Evolutionary conservation across 2,888 invertebrate species (phyloP).

Genomic region (Brachypalpus laphriformis): DNA sequence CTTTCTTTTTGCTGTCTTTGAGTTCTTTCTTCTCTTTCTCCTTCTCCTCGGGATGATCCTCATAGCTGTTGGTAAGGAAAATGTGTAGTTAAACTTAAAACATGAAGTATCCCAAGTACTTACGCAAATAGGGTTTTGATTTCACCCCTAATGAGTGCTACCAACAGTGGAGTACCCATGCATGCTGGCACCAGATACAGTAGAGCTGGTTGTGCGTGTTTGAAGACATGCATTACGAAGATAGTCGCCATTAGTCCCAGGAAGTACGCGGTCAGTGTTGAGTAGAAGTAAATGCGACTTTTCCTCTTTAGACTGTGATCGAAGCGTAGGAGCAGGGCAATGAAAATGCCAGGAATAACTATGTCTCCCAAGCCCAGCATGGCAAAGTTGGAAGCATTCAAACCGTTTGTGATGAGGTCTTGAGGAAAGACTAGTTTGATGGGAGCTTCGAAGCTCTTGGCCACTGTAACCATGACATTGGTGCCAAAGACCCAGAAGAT

Average conservation of each 20-base stretch:
- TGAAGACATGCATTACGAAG: slow-evolving; percentile 98
- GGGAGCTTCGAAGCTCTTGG: slow-evolving; percentile 99
- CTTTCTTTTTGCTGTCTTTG: slow-evolving; percentile 81
- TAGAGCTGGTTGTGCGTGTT: slow-evolving; percentile 98
- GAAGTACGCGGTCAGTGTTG: slow-evolving; percentile 96
- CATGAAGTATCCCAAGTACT: slow-evolving; percentile 82
- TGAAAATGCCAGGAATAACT: slow-evolving; percentile 99
- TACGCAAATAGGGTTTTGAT: slow-evolving; percentile 94
- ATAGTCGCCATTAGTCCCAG: slow-evolving; percentile 96
- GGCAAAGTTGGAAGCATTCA: slow-evolving; percentile 96
- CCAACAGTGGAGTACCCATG: slow-evolving; percentile 93
- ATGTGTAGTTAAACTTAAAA: neutral
- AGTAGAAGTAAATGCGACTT: slow-evolving; percentile 93
- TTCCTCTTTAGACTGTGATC: slow-evolving; percentile 94
- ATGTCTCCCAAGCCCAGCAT: slow-evolving; percentile 99
- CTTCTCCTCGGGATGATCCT: slow-evolving; percentile 86
- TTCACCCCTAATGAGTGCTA: slow-evolving; percentile 95
- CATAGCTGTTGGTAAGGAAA: slow-evolving; percentile 84
- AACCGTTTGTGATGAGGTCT: slow-evolving; percentile 96
- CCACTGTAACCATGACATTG: slow-evolving; percentile 99
- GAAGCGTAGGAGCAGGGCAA: slow-evolving; percentile 97
- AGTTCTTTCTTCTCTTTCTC: slow-evolving; percentile 82
- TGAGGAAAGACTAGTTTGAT: slow-evolving; percentile 99
- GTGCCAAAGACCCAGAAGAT: slow-evolving; percentile 99
- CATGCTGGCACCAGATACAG: slow-evolving; percentile 98